These are phyloP conservation scores for Channa striata DNA, from an alignment of 2,797 vertebrate species.

Conservation along the genomic window DNA sequence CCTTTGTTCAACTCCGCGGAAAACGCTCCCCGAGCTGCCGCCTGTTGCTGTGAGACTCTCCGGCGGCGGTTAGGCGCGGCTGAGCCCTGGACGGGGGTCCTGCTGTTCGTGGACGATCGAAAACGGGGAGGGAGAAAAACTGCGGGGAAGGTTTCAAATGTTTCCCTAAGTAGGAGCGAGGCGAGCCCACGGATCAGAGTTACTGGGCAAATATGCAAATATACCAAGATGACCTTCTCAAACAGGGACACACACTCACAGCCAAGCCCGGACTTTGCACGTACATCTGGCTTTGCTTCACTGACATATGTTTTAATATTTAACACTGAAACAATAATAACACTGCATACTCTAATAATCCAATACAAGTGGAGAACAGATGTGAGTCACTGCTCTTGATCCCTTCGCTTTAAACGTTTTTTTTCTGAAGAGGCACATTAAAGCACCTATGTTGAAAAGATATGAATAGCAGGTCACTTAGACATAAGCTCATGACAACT, in stretches of 20 bases:
- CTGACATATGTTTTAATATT: constrained; percentile 31
- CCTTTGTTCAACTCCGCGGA: constrained; percentile 61
- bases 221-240: constrained; percentile 10
- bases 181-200: constrained; percentile 51
- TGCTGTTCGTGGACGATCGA: constrained; percentile 69
- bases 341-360: constrained; percentile 13
- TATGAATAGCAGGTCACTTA: constrained; percentile 40
- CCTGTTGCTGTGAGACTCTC: constrained; percentile 57
- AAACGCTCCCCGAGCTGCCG: constrained; percentile 54
- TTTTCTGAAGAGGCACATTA: constrained; percentile 9
- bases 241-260: constrained; percentile 26
- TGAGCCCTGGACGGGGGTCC: constrained; percentile 67
- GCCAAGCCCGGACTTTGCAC: constrained; percentile 20
- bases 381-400: constrained; percentile 35
- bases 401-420: constrained; percentile 1
- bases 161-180: constrained; percentile 55
- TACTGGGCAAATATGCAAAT: constrained; percentile 53
- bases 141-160: constrained; percentile 63
- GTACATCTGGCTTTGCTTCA: constrained; percentile 54
- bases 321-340: constrained; percentile 44
- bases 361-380: constrained; percentile 50
- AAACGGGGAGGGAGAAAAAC: constrained; percentile 50
- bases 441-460: constrained; percentile 23
- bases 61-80: constrained; percentile 62
- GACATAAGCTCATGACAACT: constrained; percentile 46